phyloP scores from a whole-genome alignment of 2,888 invertebrate genomes.

The Heliconius ismenius region DNA sequence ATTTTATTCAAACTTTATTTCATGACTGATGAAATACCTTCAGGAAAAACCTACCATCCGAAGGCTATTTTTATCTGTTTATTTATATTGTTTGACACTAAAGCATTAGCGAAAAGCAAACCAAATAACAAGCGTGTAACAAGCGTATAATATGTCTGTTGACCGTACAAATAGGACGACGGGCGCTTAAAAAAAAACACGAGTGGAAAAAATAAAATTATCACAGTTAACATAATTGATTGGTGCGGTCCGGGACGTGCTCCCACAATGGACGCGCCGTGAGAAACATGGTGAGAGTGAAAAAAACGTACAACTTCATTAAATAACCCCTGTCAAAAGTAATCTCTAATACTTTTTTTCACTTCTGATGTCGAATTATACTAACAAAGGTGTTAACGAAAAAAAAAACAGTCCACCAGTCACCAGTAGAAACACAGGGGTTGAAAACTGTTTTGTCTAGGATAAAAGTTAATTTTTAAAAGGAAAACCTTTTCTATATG shows the following conservation, averaged over 20 bases:
- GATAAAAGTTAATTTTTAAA: not conserved
- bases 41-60: not conserved
- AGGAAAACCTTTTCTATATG: too few species aligned
- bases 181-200: constrained; percentile 50
- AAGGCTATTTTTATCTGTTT: not conserved
- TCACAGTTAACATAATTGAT: constrained; percentile 81
- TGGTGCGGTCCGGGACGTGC: constrained; percentile 75
- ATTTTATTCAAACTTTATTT: not conserved
- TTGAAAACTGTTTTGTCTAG: constrained; percentile 65
- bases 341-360: constrained; percentile 78
- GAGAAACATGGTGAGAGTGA: constrained; percentile 63
- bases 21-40: not conserved
- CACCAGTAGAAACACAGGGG: constrained; percentile 59
- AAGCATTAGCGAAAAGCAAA: constrained; percentile 42
- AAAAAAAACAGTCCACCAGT: constrained; percentile 60
- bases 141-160: constrained; percentile 74
- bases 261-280: constrained; percentile 71
- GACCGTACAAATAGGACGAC: constrained; percentile 58
- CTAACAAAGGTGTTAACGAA: constrained; percentile 81
- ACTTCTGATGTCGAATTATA: constrained; percentile 81
- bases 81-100: constrained; percentile 37
- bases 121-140: constrained; percentile 69
- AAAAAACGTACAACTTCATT: constrained; percentile 77
- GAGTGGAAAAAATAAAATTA: constrained; percentile 63
- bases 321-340: constrained; percentile 80